Conservation (phyloP, 2,113 vertebrate species). For the Rhynchomys soricoides region DNA sequence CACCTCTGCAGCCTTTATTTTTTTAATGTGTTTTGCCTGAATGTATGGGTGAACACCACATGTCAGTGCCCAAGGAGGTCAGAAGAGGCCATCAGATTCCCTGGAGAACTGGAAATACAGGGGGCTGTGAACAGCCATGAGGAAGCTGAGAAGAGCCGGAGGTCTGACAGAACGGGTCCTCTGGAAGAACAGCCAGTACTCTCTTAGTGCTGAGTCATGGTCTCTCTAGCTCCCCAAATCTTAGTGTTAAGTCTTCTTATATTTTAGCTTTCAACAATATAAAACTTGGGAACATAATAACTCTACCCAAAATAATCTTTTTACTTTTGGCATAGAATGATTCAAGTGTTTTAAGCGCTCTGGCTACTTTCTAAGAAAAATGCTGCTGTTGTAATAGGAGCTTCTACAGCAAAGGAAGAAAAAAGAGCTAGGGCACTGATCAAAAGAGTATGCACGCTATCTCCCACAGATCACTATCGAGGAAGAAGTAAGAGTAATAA, state of each 20-base stretch:
- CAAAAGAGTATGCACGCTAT: neutral
- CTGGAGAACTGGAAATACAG: too few species aligned
- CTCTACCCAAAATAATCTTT: constrained; percentile 30
- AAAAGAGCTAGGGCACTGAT: neutral
- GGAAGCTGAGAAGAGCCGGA: neutral
- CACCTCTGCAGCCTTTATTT: neutral
- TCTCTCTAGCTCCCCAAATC: neutral
- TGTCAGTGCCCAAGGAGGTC: neutral
- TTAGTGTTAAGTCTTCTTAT: neutral
- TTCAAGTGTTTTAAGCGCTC: neutral
- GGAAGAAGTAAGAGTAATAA: neutral
- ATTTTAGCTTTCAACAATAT: neutral
- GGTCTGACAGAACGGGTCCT: neutral
- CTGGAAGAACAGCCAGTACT: neutral
- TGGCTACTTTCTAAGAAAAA: constrained; percentile 42
- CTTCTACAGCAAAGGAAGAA: constrained; percentile 24
- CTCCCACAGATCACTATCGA: neutral
- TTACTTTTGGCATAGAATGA: constrained; percentile 19
- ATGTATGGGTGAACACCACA: neutral
- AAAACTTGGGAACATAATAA: neutral
- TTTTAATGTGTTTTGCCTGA: neutral
- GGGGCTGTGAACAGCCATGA: neutral
- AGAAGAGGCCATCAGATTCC: neutral
- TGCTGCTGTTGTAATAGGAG: neutral
- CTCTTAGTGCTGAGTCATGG: neutral